These are phyloP conservation scores for Terrapene triunguis DNA, from an alignment of 2,113 vertebrate species.

Conservation along the genomic window DNA sequence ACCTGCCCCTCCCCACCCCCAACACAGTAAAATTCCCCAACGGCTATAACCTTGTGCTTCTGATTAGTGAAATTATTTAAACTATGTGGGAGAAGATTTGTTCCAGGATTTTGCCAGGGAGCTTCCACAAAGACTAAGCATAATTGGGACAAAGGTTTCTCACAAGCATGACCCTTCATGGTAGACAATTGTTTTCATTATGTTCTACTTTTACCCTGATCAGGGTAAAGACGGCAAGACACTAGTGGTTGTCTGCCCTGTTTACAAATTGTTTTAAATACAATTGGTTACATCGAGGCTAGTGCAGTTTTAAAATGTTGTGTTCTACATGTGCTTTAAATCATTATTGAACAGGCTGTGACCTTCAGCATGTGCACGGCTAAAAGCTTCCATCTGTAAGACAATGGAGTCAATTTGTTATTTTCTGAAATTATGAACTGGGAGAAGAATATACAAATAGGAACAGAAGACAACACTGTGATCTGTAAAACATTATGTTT, in stretches of 20 bases:
- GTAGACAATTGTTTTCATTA: not conserved
- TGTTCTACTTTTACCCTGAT: not conserved
- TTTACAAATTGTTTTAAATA: not conserved
- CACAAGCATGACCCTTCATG: not conserved
- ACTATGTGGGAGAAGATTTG: not conserved
- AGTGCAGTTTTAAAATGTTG: not conserved
- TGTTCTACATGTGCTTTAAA: not conserved
- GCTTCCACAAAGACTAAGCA: not conserved
- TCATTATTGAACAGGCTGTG: not conserved
- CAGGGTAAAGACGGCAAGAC: not conserved
- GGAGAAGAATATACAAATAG: conserved; percentile 5
- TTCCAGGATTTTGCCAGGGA: not conserved
- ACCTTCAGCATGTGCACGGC: not conserved
- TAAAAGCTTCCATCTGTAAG: conserved; percentile 3
- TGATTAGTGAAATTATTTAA: not conserved
- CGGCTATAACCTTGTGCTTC: not conserved
- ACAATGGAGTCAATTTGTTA: not conserved
- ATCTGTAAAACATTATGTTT: not conserved
- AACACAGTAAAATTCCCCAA: not conserved
- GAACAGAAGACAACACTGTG: not conserved
- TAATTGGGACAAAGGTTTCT: not conserved
- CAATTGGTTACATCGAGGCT: not conserved
- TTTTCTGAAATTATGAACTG: conserved; percentile 21
- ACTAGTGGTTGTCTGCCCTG: accelerated
- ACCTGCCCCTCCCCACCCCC: not conserved